Evolutionary conservation across 2,797 vertebrate genomes (phyloP), one percentile per base, ranked within the genome.

Genomic region (Leptatherina wallacei): DNA sequence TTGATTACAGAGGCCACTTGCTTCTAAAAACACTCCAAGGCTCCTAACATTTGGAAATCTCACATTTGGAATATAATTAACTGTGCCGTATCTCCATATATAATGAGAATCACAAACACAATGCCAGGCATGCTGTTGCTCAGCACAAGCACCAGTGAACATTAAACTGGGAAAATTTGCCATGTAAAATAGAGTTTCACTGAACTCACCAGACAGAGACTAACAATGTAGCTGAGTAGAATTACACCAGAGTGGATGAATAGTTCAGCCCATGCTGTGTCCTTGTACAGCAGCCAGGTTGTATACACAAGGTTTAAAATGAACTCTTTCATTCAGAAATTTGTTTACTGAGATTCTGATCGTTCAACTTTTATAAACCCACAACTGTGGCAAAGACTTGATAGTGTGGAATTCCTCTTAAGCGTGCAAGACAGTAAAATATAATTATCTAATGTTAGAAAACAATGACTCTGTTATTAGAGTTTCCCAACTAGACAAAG

Each of bases 91-190:
- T 62, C 66, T 80, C 76, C 66, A 74, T 77, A 80, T 79, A 71
- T 69, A 65, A 71, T 68, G 78, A 78, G 75, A 54, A 65, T 59
- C 65, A 82, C 83, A 84, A 85, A 81, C 80, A 72, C 61, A 30
- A 51, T 40, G 69, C 73, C 62, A 78, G 49, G 47, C 8, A 60
- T 75, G 69, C 63, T 64, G 80, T 69, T 2, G 51, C 76, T 79
- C 79, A 73, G 82, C 74, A 60, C 71, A 67, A 73, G 52, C 74
- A 29, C 33, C 54, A 62, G 33, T 63, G 52, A 78, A 78, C 62
- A 80, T 76, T 76, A 42, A 61, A 81, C 84, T 77, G 70, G 79
- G 65, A 83, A 40, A 40, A 14, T 18, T n/a, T n/a, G 20, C 44
- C n/a, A 22, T 22, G 20, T 47, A 20, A 47, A 20, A n/a, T 6